These are phyloP conservation scores for Acleris sparsana DNA, from an alignment of 2,888 invertebrate species.

Conservation along the genomic window DNA sequence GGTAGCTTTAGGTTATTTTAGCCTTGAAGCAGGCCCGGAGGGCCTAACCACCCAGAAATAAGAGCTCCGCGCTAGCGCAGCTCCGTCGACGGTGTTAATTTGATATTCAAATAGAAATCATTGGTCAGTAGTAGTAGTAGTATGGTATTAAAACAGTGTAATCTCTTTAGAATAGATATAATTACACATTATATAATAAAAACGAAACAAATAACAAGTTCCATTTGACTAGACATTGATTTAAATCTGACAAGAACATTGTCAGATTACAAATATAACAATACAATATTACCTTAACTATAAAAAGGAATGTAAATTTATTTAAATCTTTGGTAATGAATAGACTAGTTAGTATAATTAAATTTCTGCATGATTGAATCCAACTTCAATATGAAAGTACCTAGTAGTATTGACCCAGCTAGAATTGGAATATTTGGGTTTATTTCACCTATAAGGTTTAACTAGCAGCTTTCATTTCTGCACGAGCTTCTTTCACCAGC, in stretches of 20 bases:
- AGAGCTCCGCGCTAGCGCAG: too few relatives aligned
- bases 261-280: constrained; percentile 35
- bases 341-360: constrained; percentile 12
- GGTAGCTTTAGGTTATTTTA: too few relatives aligned
- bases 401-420: too few relatives aligned
- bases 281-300: constrained; percentile 19
- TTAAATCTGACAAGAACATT: constrained; percentile 46
- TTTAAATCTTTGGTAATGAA: constrained; percentile 42
- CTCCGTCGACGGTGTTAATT: too few relatives aligned
- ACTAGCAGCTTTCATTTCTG: constrained; percentile 87
- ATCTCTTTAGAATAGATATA: not conserved
- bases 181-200: constrained; percentile 1
- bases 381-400: too few relatives aligned
- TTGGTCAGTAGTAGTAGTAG: too few relatives aligned
- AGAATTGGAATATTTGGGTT: too few relatives aligned
- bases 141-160: too few relatives aligned
- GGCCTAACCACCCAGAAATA: too few relatives aligned
- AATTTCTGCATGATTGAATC: not conserved
- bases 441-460: constrained; percentile 11
- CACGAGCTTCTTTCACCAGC: constrained; percentile 85
- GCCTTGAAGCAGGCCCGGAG: too few relatives aligned
- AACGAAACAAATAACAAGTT: constrained; percentile 21
- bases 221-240: constrained; percentile 45
- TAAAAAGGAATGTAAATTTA: constrained; percentile 19
- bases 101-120: too few relatives aligned